Base-by-base conservation (phyloP, 2,113 vertebrate species). In the Silurus asotus region DNA sequence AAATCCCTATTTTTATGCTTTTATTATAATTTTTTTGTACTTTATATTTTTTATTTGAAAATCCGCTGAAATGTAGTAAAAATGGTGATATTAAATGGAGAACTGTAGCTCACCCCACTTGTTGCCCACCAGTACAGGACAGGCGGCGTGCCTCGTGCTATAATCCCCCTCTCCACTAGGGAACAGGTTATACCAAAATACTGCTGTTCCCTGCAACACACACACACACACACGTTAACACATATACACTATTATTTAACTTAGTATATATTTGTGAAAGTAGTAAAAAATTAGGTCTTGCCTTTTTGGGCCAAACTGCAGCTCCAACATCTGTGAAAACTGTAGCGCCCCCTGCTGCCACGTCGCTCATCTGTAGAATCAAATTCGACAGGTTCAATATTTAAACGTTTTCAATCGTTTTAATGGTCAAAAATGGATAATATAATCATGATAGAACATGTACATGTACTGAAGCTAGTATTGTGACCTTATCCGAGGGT, bases 311-410 rank as follows among this genome's bases (percentile, higher is more conserved):
- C 96, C 96, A 96, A 89, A 99, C 96, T 14, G 96, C 96, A 28
- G 98, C 98, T 90, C 98, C 98, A 45, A 99, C 97, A 93, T 99
- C 98, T 90, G 98, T 95, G 89, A 99, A 99, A 85, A 99, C 98
- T 11, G 98, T 99, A 86, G 97, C 98, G 86, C 98, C 98, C 87
- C 98, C 98, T 92, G 98, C 97, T 93, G 95, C 79, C 76, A 99
- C 98, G 1, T 99, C 97, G 56, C 97, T 99, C 98, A 99, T 99
- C 98, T 99, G 83, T 69, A 91, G 90, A 84, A 92, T 25, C 88
- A 6, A 56, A 77, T 8, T 49, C 51, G 80, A 62, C 45, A 82
- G 17, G n/a, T 17, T 53, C 10, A 70, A 58, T 7, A 55, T 15
- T 49, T 17, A 49, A 37, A 37, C 37, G 37, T 37, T 2, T 37